Percentiles rank a stretch among this genome's conserved stretches.
Evolutionary conservation across 1,140 invertebrate genomes (phyloP).

Genomic region (Drosophila oshimai): DNA sequence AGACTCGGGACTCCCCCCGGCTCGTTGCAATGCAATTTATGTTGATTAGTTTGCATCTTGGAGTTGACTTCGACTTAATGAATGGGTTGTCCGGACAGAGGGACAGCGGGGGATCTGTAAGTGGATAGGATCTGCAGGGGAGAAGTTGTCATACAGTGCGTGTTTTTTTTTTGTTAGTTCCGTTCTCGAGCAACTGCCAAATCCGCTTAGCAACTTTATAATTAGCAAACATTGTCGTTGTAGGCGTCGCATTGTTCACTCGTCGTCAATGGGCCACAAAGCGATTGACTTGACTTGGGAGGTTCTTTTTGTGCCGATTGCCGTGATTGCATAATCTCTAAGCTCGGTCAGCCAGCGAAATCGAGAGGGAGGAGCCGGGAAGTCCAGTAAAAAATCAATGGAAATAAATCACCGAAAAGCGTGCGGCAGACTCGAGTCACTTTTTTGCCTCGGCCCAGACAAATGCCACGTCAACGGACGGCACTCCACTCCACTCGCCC

Average conservation of each 20-base stretch:
- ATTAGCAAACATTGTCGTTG: conserved; percentile 48
- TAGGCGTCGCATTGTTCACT: conserved; percentile 29
- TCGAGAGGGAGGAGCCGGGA: not conserved
- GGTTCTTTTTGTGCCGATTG: conserved; percentile 42
- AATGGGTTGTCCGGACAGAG: conserved; percentile 3
- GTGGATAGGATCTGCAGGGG: not conserved
- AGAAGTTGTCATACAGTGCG: conserved; percentile 1
- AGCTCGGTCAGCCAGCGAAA: conserved; percentile 36
- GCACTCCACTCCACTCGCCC: conserved; percentile 28
- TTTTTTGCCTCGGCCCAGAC: conserved; percentile 26
- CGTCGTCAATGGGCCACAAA: conserved; percentile 12
- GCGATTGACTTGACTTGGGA: conserved; percentile 13
- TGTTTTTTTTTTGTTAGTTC: not conserved
- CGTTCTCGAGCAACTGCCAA: conserved; percentile 17
- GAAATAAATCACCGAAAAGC: conserved; percentile 57
- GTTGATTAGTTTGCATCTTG: conserved; percentile 44
- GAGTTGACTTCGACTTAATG: conserved; percentile 27
- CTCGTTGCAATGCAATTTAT: conserved; percentile 40
- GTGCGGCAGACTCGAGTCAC: conserved; percentile 36
- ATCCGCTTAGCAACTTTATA: conserved; percentile 76
- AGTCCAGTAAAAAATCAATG: conserved; percentile 42
- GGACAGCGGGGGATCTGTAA: not conserved
- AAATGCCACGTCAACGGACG: conserved; percentile 50
- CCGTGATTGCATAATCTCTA: conserved; percentile 64
- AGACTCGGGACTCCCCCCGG: not conserved